Percentiles rank a stretch among this genome's conserved stretches.
These are phyloP conservation scores for Adelges cooleyi DNA, from an alignment of 1,140 invertebrate genomes.

Conservation along the genomic window DNA sequence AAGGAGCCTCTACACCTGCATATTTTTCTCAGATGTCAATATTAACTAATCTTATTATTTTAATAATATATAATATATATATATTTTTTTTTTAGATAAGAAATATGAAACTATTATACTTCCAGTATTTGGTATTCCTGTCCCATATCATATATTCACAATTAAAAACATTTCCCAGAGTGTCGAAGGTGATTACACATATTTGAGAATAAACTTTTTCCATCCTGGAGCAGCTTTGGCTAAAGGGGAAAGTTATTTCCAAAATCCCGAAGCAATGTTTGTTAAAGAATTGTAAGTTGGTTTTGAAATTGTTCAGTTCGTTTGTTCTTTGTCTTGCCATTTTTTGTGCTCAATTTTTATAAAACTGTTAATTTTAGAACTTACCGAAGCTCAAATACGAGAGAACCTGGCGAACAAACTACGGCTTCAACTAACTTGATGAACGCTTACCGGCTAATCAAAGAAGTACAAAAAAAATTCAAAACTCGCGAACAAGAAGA, in stretches of 20 bases:
- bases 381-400: constrained; percentile 96
- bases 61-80: neutral
- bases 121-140: constrained; percentile 88
- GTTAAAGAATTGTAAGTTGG: constrained; percentile 94
- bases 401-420: constrained; percentile 92
- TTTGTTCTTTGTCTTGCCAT: too few relatives aligned
- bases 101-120: constrained; percentile 96
- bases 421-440: constrained; percentile 92
- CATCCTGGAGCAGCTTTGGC: constrained; percentile 94
- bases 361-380: constrained; percentile 65
- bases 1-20: too few relatives aligned
- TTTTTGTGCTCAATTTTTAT: too few relatives aligned
- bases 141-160: constrained; percentile 97
- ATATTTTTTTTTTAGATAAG: constrained; percentile 63
- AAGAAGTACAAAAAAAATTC: constrained; percentile 98
- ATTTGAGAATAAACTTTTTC: constrained; percentile 97
- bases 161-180: constrained; percentile 98
- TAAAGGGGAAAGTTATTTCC: constrained; percentile 76
- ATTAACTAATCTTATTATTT: too few relatives aligned
- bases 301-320: too few relatives aligned
- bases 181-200: constrained; percentile 98
- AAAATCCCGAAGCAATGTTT: constrained; percentile 90
- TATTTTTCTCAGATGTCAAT: too few relatives aligned
- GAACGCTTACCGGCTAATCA: constrained; percentile 92
- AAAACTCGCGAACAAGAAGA: constrained; percentile 97